These are phyloP conservation scores for Drosophila gunungcola DNA, from an alignment of 1,140 invertebrate genomes.

Conservation along the genomic window DNA sequence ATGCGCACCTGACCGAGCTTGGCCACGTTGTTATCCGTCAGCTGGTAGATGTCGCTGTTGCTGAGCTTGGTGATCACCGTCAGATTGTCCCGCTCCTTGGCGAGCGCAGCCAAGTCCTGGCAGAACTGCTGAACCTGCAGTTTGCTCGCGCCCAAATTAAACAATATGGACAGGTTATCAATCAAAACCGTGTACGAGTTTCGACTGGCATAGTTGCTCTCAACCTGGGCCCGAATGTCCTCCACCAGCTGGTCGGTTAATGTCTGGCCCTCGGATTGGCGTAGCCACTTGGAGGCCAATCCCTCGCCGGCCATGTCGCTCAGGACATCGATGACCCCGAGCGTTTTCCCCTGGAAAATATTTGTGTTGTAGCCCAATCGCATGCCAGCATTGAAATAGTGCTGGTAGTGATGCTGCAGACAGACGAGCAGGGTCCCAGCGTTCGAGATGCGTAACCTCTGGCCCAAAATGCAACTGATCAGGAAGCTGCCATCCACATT, in stretches of 20 bases:
- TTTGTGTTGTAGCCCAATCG: constrained; percentile 90
- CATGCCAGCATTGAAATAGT: constrained; percentile 90
- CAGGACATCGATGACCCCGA: constrained; percentile 87
- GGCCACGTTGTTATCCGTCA: constrained; percentile 86
- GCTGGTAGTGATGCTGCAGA: constrained; percentile 89
- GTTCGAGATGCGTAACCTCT: constrained; percentile 86
- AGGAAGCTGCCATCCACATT: constrained; percentile 90
- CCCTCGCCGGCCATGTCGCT: constrained; percentile 84
- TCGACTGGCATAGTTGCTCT: constrained; percentile 60
- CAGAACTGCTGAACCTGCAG: constrained; percentile 81
- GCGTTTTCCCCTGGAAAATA: constrained; percentile 85
- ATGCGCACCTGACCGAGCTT: constrained; percentile 88
- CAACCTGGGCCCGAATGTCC: constrained; percentile 65
- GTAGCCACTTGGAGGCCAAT: constrained; percentile 64
- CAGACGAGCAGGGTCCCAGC: constrained; percentile 87
- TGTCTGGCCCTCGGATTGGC: constrained; percentile 51
- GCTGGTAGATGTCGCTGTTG: constrained; percentile 86
- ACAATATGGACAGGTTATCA: constrained; percentile 89
- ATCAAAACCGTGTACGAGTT: constrained; percentile 87
- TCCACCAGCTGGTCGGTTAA: constrained; percentile 66
- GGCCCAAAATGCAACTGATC: constrained; percentile 87
- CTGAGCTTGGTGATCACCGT: constrained; percentile 86
- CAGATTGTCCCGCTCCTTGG: constrained; percentile 78
- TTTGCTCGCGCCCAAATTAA: constrained; percentile 86
- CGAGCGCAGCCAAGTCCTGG: constrained; percentile 73